Evolutionary conservation across 2,113 vertebrate genomes (phyloP), one percentile per base, ranked within the genome.

Genomic region (Anseranas semipalmata): DNA sequence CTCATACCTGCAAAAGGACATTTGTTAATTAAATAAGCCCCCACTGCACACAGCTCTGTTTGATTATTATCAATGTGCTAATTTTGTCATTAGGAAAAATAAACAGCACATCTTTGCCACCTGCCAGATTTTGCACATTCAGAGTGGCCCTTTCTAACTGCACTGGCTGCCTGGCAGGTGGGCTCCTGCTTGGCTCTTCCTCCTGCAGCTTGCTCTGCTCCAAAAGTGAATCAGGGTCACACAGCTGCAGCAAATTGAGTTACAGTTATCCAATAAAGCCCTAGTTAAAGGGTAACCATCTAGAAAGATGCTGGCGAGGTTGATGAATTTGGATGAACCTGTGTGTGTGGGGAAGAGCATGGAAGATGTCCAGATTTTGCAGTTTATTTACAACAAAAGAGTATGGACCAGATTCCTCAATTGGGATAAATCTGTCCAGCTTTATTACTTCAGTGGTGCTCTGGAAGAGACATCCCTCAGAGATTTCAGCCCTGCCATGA

Each of bases 161-260:
- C 35, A 25, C 58, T 86, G 91, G 84, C 25, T 91, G 63, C 74
- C 43, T 96, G 89, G 92, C 96, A 97, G 94, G 95, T 91, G 12
- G 67, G 85, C 27, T 63, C 21, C 45, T 24, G 32, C 67, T 95
- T 96, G 94, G 93, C 95, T 58, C 30, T 52, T 41, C 77, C 66
- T 65, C 28, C 63, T 35, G 7, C 76, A 73, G 60, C 46, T 35
- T 85, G 45, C 48, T 85, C 15, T 6, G 3, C 52, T 97, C 86
- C 81, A 65, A 60, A 77, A 94, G 56, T 5, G 3, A 93, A 85
- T 50, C 52, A 80, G 87, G 79, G 90, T 89, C 77, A 89, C 62
- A 85, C 91, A 98, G 97, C 97, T 97, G 97, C 89, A 71, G 70
- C 88, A 93, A 68, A 79, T 93, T 96, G 82, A 72, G 94, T 95